Conservation (phyloP, 2,113 vertebrate genomes). For the Sander vitreus region DNA sequence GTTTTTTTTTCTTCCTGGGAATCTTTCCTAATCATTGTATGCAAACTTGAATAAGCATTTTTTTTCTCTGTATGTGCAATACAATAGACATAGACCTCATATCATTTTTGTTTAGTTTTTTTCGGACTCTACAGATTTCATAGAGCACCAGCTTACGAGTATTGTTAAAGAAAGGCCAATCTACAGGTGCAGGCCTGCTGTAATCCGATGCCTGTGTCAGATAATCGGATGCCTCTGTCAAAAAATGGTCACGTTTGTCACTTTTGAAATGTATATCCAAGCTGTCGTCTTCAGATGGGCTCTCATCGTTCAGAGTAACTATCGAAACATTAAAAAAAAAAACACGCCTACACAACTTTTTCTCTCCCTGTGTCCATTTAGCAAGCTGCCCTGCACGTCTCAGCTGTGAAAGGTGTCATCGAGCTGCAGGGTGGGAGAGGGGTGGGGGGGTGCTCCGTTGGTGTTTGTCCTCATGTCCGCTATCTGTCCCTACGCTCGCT, state of each 20-base stretch:
- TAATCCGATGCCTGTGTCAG: constrained; percentile 9
- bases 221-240: constrained; percentile 27
- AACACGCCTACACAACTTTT: not conserved
- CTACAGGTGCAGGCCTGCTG: constrained; percentile 6
- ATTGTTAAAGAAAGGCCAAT: constrained; percentile 25
- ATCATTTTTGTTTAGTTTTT: constrained; percentile 21
- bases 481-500: not conserved
- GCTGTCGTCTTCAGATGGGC: not conserved
- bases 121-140: constrained; percentile 31
- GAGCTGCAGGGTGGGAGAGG: not conserved
- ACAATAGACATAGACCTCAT: constrained; percentile 65
- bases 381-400: not conserved
- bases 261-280: constrained; percentile 48
- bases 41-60: constrained; percentile 72
- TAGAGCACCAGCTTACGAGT: constrained; percentile 48
- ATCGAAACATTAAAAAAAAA: constrained; percentile 43
- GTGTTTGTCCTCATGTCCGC: not conserved
- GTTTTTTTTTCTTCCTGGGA: constrained; percentile 25
- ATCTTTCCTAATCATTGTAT: constrained; percentile 36
- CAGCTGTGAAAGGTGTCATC: not conserved
- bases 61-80: constrained; percentile 76
- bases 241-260: constrained; percentile 30
- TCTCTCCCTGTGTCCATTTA: constrained; percentile 2
- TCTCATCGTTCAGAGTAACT: constrained; percentile 33
- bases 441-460: constrained; percentile 15